Conservation (phyloP, 2,888 invertebrate species). For the Macrosoma leucophasiata region DNA sequence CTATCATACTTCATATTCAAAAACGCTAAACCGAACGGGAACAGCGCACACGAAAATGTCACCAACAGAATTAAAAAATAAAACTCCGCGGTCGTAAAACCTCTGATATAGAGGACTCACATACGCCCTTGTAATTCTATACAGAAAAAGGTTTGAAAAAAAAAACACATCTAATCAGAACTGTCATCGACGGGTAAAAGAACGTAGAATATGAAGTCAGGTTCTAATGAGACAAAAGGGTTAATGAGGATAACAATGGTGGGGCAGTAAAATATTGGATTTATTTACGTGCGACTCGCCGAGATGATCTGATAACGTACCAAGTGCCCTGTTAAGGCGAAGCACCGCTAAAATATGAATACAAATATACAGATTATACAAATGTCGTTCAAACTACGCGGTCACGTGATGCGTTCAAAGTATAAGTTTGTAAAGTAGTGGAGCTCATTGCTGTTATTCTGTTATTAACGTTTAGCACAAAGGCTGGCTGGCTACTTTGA, state of each 20-base stretch:
- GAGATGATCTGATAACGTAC: constrained; percentile 67
- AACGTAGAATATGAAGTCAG: constrained; percentile 60
- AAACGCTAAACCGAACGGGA: too few relatives aligned
- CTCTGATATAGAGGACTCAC: constrained; percentile 30
- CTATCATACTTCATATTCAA: too few relatives aligned
- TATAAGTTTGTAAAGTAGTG: too few relatives aligned
- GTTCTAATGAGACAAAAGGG: constrained; percentile 72
- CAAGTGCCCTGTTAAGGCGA: constrained; percentile 54
- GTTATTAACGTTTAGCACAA: constrained; percentile 8
- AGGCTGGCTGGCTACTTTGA: background rate
- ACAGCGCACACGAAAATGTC: constrained; percentile 29
- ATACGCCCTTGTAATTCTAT: constrained; percentile 36
- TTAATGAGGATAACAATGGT: constrained; percentile 73
- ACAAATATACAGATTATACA: constrained; percentile 1
- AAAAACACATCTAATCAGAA: constrained; percentile 55
- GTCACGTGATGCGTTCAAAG: constrained; percentile 2
- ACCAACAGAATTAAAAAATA: constrained; percentile 25
- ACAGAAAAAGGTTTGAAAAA: constrained; percentile 35
- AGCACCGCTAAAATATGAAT: constrained; percentile 17
- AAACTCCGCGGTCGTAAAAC: constrained; percentile 33
- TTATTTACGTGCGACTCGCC: constrained; percentile 61
- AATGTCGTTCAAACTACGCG: constrained; percentile 2
- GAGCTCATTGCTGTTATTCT: constrained; percentile 7
- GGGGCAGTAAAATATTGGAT: constrained; percentile 67
- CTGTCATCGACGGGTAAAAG: constrained; percentile 64